Conservation (phyloP, 2,113 vertebrate genomes). For the Brachypteracias leptosomus region DNA sequence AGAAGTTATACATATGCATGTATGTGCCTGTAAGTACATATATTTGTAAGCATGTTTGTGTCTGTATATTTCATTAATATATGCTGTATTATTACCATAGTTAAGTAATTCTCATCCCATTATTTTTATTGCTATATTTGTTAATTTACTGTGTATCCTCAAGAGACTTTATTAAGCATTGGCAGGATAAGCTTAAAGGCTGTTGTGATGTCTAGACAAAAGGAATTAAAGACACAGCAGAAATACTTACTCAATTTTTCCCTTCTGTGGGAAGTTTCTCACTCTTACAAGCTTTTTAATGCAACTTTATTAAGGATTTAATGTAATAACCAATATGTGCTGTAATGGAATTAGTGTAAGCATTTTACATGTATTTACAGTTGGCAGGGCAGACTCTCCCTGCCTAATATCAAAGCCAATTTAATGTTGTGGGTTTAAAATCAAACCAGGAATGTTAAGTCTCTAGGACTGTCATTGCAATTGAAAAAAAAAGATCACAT, state of each 20-base stretch:
- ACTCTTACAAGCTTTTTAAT: slow-evolving; percentile 8
- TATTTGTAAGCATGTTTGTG: neutral
- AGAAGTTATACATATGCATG: neutral
- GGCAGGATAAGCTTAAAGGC: neutral
- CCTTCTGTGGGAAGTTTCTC: slow-evolving; percentile 37
- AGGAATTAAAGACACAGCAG: slow-evolving; percentile 31
- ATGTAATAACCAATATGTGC: neutral
- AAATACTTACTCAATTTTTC: slow-evolving; percentile 49
- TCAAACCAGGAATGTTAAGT: neutral
- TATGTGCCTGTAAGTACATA: neutral
- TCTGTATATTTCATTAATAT: neutral
- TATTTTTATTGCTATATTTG: slow-evolving; percentile 17
- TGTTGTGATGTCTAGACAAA: slow-evolving; percentile 63
- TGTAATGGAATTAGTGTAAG: slow-evolving; percentile 31
- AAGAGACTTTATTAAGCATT: neutral
- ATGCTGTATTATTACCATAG: neutral
- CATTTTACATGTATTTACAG: slow-evolving; percentile 20
- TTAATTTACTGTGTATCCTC: neutral
- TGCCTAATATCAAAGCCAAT: neutral
- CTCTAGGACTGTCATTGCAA: neutral
- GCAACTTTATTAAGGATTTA: slow-evolving; percentile 5
- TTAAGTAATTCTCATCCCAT: neutral
- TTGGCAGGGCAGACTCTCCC: neutral
- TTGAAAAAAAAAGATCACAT: neutral
- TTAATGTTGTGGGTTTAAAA: slow-evolving; percentile 5